Base-by-base conservation (phyloP, 2,888 invertebrate species). In the Philaethria dido region DNA sequence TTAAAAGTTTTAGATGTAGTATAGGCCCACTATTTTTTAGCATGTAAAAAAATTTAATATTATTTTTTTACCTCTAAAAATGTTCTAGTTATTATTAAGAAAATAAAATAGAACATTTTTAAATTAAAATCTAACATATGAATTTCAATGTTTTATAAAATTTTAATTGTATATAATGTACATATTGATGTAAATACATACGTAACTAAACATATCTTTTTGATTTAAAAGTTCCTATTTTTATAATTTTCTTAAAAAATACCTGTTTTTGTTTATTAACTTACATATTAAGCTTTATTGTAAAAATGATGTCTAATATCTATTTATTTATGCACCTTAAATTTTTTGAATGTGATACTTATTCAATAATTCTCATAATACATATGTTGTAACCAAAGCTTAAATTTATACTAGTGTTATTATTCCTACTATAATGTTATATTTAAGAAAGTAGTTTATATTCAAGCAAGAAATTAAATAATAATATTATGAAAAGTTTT, bases 161-260 rank as follows among this genome's bases (percentile, higher is more conserved):
- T 20, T n/a, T 44, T 50, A 22, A 59, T 44, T 59, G 57, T 67
- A 67, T 29, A 63, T 67, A 52, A 29, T 68, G 68, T 69, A 69
- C 47, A 68, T 64, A 68, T 44, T 62, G 42, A 64, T 68, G 57
- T 68, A 68, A 61, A 64, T 64, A 64, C 45, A 29, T 62, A 64
- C 22, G 44, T 50, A 45, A 60, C 45, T 45, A n/a, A 20, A 64
- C 64, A 68, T 69, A 69, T 65, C 57, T 69, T 65, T 67, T 67
- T 62, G 36, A 62, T 65, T 69, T 69, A 36, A 59, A 62, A 62
- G 60, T 60, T 68, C 64, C 62, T 62, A 62, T 55, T 65, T 64
- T 48, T 14, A 42, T 47, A 11, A n/a, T 36, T 18, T 33, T 47
- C 16, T 45, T 18, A 44, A 25, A 29, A 33, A 14, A 25, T 14